A percentile compares a stretch with the other conserved stretches of the same genome.
Conservation (phyloP, 2,113 vertebrate genomes). For the Camelus bactrianus region DNA sequence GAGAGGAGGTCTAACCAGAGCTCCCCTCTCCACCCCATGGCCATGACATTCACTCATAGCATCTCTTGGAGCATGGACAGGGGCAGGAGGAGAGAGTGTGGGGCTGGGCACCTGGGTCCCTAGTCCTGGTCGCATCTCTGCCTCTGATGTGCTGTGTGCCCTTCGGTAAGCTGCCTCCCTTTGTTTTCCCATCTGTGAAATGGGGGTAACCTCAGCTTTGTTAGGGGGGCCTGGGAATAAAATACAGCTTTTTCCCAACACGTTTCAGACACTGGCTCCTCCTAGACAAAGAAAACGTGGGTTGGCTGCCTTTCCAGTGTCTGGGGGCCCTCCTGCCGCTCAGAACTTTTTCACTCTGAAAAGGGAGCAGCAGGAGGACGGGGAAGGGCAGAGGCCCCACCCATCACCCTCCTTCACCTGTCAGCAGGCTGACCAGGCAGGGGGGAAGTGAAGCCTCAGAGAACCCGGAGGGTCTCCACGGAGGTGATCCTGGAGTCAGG, state of each 20-base stretch:
- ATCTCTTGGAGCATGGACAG: neutral
- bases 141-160: fast-evolving
- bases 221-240: neutral
- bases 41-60: neutral
- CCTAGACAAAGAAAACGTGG: neutral
- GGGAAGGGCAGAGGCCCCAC: fast-evolving
- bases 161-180: neutral
- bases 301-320: neutral
- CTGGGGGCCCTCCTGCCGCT: neutral
- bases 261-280: neutral
- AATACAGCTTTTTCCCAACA: too few species aligned
- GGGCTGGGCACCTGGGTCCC: neutral
- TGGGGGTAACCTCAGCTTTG: neutral
- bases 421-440: neutral
- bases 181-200: neutral
- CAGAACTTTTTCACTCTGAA: neutral
- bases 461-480: neutral
- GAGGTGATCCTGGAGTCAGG: neutral
- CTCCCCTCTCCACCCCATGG: fast-evolving
- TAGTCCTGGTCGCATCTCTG: neutral
- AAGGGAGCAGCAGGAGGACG: fast-evolving
- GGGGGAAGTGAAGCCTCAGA: neutral
- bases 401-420: neutral
- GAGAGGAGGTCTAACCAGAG: neutral
- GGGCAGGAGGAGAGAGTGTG: neutral